These are phyloP conservation scores for Brachionus calyciflorus DNA, from an alignment of 1,140 invertebrate species.

Conservation along the genomic window DNA sequence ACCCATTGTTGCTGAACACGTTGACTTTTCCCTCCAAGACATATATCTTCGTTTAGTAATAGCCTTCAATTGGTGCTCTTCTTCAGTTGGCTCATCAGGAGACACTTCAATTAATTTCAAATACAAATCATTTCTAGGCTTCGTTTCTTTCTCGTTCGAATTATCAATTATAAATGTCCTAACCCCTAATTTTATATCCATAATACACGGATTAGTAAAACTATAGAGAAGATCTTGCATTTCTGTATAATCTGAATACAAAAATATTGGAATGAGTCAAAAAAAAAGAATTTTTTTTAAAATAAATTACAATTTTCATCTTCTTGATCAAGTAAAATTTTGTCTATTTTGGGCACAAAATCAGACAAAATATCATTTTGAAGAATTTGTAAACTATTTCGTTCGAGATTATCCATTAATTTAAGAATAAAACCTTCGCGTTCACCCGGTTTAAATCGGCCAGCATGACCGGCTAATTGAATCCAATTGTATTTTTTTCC, in stretches of 20 bases:
- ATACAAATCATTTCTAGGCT: constrained; percentile 90
- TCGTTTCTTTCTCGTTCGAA: constrained; percentile 86
- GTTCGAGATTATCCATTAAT: constrained; percentile 13
- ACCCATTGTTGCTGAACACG: constrained; percentile 86
- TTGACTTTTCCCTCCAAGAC: constrained; percentile 96
- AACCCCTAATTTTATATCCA: constrained; percentile 94
- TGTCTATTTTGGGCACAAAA: constrained; percentile 39
- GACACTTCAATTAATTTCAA: constrained; percentile 97
- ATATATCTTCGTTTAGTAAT: constrained; percentile 93
- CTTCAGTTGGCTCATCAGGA: constrained; percentile 78
- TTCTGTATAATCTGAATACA: constrained; percentile 70
- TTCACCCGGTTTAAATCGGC: constrained; percentile 38
- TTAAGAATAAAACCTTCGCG: constrained; percentile 25
- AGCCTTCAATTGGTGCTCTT: constrained; percentile 80
- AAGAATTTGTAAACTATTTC: not conserved
- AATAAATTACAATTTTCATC: constrained; percentile 15
- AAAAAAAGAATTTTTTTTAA: not conserved
- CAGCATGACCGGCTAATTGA: constrained; percentile 44
- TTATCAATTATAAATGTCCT: constrained; percentile 91
- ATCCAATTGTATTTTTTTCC: constrained; percentile 46
- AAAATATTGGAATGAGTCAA: not conserved
- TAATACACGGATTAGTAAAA: constrained; percentile 84
- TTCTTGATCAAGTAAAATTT: constrained; percentile 1
- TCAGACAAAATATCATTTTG: constrained; percentile 24
- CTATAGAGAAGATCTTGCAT: constrained; percentile 85